Base-by-base conservation (phyloP, 2,797 vertebrate species). In the Babyrousa celebensis region DNA sequence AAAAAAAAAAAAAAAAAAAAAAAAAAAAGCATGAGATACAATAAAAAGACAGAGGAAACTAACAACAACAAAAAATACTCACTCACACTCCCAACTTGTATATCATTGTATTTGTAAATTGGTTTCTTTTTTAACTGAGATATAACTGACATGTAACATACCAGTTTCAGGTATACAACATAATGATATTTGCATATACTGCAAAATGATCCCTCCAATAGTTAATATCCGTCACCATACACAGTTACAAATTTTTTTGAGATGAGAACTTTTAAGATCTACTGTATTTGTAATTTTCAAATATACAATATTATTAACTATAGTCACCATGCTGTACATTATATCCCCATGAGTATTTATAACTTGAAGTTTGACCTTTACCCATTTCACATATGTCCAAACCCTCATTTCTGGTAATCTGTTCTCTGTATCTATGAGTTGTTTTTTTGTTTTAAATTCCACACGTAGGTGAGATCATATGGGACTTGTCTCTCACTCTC, bases 41-140 rank as follows among this genome's bases (percentile, higher is more conserved):
- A 83, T 48, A n/a, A 23, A 11, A 95, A 93, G 36, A 36, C 36
- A 36, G 0, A 91, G 86, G 89, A 88, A 97, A 63, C 12, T 65
- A 96, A 43, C 2, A 56, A 82, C 5, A 29, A 72, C n/a, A 58
- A 56, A 79, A 91, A 95, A 60, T 48, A 23, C 1, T 58, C 18
- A 23, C 1, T 58, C 18, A 78, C 21, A 96, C 6, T 71, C 10
- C 29, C 75, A 89, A 70, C 27, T 32, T 68, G 14, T 52, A 85
- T 12, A 72, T 63, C 89, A 75, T 2, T 68, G 18, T 58, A 87
- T 60, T 25, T 89, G 17, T 1, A 80, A 92, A 48, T 12, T 77
- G 0, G 1, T n/a, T 63, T 68, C n/a, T 14, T 65, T 78, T 86
- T 93, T 62, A 48, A 72, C 25, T 54, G 77, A 65, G 25, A 67